A percentile compares a stretch with the other conserved stretches of the same genome.
Evolutionary conservation across 2,113 vertebrate genomes (phyloP).

Genomic region (Thryonomys swinderianus): DNA sequence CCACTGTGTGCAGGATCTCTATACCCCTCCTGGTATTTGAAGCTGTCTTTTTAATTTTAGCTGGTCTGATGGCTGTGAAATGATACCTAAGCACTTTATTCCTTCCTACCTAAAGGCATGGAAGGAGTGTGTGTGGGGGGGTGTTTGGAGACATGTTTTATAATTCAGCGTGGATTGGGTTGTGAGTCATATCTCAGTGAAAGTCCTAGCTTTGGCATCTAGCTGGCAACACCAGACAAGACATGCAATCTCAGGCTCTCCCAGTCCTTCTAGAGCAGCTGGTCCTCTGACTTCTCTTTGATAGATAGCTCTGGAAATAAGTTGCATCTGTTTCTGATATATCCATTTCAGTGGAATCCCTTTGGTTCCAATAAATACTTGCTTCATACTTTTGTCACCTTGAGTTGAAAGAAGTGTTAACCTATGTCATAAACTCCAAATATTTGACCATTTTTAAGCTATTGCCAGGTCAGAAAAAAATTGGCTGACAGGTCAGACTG

Average conservation of each 20-base stretch:
- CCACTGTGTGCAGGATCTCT: not conserved
- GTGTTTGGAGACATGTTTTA: not conserved
- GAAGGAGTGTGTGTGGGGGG: not conserved
- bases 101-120: not conserved
- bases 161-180: not conserved
- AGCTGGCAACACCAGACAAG: not conserved
- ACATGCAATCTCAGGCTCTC: not conserved
- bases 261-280: not conserved
- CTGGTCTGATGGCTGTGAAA: not conserved
- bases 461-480: conserved; percentile 57
- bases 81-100: not conserved
- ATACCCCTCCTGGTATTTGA: not conserved
- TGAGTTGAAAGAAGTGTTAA: conserved; percentile 51
- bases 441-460: conserved; percentile 28
- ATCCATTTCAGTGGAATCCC: not conserved
- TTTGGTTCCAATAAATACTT: not conserved
- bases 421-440: not conserved
- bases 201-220: not conserved
- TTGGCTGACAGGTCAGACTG: conserved; percentile 64
- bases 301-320: not conserved
- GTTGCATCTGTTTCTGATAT: not conserved
- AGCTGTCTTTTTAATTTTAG: not conserved
- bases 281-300: not conserved
- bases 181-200: not conserved
- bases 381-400: not conserved